Percentiles rank a stretch among this genome's conserved stretches.
These are phyloP conservation scores for Sebastes taczanowskii DNA, from an alignment of 2,797 vertebrate genomes.

Conservation along the genomic window DNA sequence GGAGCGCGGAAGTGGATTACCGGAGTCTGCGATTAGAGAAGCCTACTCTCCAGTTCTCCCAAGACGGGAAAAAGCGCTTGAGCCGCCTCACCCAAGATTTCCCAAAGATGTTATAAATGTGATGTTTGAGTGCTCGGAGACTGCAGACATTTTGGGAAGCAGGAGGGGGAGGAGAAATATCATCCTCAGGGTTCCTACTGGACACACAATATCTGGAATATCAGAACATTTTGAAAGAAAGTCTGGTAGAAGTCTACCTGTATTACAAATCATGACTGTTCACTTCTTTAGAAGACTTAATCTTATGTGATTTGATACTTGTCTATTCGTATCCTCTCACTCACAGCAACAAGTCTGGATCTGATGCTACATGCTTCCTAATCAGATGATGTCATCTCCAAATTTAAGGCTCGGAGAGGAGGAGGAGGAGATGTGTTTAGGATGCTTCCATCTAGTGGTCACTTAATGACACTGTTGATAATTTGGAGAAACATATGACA, in stretches of 20 bases:
- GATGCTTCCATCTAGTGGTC: constrained; percentile 81
- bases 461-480: constrained; percentile 37
- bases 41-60: constrained; percentile 30
- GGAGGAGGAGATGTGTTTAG: constrained; percentile 42
- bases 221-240: not conserved
- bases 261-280: not conserved
- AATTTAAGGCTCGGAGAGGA: constrained; percentile 17
- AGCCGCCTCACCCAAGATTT: not conserved
- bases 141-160: not conserved
- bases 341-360: not conserved
- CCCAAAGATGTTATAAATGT: not conserved
- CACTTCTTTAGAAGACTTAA: no score
- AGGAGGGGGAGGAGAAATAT: not conserved
- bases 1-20: constrained; percentile 67
- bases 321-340: not conserved
- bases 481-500: not conserved
- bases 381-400: constrained; percentile 63
- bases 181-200: not conserved
- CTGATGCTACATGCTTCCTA: constrained; percentile 3
- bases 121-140: constrained; percentile 4
- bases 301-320: not conserved
- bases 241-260: not conserved
- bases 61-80: not conserved
- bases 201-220: not conserved
- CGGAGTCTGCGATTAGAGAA: constrained; percentile 34